Evolutionary conservation across 2,113 vertebrate genomes (phyloP).

Genomic region (Piprites chloris): DNA sequence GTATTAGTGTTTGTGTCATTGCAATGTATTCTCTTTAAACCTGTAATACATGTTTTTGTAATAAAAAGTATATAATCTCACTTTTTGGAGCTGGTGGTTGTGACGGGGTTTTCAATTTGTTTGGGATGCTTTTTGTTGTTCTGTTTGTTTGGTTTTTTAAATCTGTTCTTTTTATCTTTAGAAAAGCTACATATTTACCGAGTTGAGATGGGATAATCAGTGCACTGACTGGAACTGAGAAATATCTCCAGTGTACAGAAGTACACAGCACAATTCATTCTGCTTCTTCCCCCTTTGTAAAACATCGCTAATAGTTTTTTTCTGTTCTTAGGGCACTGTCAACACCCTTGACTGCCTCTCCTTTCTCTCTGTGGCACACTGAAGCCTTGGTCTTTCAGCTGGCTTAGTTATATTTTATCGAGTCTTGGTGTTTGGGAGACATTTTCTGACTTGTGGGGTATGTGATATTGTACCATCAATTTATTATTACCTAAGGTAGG

Average conservation of each 20-base stretch:
- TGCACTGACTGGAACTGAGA: not conserved
- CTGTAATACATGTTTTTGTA: not conserved
- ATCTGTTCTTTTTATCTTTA: not conserved
- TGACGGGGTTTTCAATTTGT: not conserved
- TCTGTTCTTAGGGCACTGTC: not conserved
- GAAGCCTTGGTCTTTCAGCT: not conserved
- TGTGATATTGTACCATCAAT: not conserved
- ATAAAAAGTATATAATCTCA: not conserved
- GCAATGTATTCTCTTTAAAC: not conserved
- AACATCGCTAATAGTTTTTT: not conserved
- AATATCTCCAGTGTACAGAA: not conserved
- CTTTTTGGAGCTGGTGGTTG: rapidly evolving
- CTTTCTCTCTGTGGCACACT: not conserved
- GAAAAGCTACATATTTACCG: not conserved
- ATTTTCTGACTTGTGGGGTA: not conserved
- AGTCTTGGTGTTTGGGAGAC: not conserved
- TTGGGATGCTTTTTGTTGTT: not conserved
- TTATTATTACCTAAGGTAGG: not conserved
- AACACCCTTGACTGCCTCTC: not conserved
- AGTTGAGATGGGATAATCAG: not conserved
- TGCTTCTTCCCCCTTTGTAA: not conserved
- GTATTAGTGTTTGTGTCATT: not conserved
- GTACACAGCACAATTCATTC: not conserved
- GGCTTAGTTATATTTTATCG: not conserved
- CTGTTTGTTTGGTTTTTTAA: not conserved